Conservation (phyloP, 2,888 invertebrate species). For the Carabus problematicus region DNA sequence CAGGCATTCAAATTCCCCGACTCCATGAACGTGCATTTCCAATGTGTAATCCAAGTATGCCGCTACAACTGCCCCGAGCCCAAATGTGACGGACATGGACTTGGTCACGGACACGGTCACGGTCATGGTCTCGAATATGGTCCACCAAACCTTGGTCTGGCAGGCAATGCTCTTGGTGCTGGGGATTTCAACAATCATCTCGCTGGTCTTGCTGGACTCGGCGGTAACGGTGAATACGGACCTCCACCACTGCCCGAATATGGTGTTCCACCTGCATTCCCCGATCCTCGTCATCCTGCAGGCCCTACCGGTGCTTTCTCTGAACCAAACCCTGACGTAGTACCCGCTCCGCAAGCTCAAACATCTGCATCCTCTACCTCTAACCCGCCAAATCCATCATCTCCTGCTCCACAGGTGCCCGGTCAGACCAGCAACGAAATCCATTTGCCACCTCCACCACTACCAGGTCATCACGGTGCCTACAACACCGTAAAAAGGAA, state of each 20-base stretch:
- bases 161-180: constrained; percentile 53
- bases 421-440: constrained; percentile 70
- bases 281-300: constrained; percentile 87
- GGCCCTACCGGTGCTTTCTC: constrained; percentile 84
- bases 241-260: constrained; percentile 73
- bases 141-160: constrained; percentile 62
- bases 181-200: constrained; percentile 59
- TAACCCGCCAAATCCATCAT: constrained; percentile 66
- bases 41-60: constrained; percentile 94
- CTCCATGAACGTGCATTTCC: constrained; percentile 97
- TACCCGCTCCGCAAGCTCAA: constrained; percentile 84
- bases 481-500: constrained; percentile 88
- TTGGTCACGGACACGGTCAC: constrained; percentile 51
- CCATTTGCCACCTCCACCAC: constrained; percentile 84
- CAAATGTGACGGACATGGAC: constrained; percentile 74
- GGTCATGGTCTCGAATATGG: constrained; percentile 66
- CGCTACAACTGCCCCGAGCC: constrained; percentile 93
- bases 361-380: constrained; percentile 73
- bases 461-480: constrained; percentile 76
- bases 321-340: constrained; percentile 80
- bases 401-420: constrained; percentile 64
- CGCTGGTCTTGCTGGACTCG: constrained; percentile 65
- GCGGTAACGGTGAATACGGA: constrained; percentile 72
- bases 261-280: constrained; percentile 80
- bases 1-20: constrained; percentile 97